phyloP scores from a whole-genome alignment of 2,113 vertebrate species.

The Malurus alboscapulatus region DNA sequence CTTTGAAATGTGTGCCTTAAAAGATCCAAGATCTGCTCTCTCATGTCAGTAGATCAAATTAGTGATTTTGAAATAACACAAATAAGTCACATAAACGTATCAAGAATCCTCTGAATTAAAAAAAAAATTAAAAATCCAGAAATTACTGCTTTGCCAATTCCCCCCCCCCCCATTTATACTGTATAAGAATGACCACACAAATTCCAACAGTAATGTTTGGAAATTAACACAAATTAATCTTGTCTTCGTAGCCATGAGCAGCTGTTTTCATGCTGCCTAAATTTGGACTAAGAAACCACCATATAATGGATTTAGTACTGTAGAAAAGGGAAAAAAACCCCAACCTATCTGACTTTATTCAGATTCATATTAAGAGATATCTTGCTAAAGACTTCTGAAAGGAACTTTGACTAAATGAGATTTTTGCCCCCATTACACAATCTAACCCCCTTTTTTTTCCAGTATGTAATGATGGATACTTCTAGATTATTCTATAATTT shows the following conservation, averaged over 20 bases:
- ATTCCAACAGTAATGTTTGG: not conserved
- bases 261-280: not conserved
- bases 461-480: not conserved
- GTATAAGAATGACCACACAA: not conserved
- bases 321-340: not conserved
- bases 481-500: constrained; percentile 10
- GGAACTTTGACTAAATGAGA: constrained; percentile 23
- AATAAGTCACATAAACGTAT: not conserved
- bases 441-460: not conserved
- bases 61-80: not conserved
- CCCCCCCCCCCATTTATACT: not conserved
- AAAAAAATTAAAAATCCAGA: not conserved
- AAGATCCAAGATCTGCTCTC: not conserved
- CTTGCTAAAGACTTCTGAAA: constrained; percentile 6
- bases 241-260: constrained; percentile 27
- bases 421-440: constrained; percentile 15
- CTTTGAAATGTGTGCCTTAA: not conserved
- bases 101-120: not conserved
- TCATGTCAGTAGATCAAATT: not conserved
- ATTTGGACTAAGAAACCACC: not conserved
- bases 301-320: not conserved
- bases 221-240: constrained; percentile 51
- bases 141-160: not conserved
- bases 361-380: not conserved
- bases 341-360: not conserved